phyloP scores from a whole-genome alignment of 2,888 invertebrate genomes.

The Caenorhabditis afra region DNA sequence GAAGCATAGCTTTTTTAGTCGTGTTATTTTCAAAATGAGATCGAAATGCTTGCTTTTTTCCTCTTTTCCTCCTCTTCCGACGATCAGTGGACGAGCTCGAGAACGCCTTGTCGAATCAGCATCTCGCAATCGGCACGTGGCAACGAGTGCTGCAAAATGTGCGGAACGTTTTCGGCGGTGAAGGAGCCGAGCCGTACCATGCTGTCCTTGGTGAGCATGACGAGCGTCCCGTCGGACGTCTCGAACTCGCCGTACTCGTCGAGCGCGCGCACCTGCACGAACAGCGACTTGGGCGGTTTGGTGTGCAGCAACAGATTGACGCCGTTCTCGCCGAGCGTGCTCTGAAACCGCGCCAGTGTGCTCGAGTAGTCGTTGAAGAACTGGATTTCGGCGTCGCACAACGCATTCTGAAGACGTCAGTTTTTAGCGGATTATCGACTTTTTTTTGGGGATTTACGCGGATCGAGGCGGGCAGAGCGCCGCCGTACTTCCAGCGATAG shows the following conservation, averaged over 20 bases:
- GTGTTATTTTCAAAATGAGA: too few relatives aligned
- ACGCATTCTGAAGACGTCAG: conserved; percentile 71
- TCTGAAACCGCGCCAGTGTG: conserved; percentile 72
- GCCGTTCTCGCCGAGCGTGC: conserved; percentile 42
- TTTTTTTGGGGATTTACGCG: conserved; percentile 81
- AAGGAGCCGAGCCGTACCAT: conserved; percentile 84
- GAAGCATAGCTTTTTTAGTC: too few relatives aligned
- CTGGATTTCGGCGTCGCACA: conserved; percentile 82
- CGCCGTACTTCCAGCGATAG: conserved; percentile 96
- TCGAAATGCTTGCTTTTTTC: too few relatives aligned
- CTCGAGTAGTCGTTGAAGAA: conserved; percentile 91
- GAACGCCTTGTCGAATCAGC: conserved; percentile 75
- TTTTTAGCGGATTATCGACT: background rate
- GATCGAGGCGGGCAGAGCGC: conserved; percentile 91
- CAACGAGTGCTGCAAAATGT: conserved; percentile 71
- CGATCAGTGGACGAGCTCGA: conserved; percentile 63
- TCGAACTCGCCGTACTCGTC: conserved; percentile 94
- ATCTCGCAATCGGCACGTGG: conserved; percentile 76
- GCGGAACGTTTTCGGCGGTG: background rate
- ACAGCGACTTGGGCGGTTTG: conserved; percentile 84
- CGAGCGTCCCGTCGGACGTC: conserved; percentile 92
- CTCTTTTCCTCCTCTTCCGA: too few relatives aligned
- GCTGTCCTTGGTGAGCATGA: conserved; percentile 91
- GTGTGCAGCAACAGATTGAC: conserved; percentile 80
- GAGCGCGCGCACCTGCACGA: conserved; percentile 84